Evolutionary conservation across 2,113 vertebrate genomes (phyloP).

Genomic region (Pygoscelis antarcticus): DNA sequence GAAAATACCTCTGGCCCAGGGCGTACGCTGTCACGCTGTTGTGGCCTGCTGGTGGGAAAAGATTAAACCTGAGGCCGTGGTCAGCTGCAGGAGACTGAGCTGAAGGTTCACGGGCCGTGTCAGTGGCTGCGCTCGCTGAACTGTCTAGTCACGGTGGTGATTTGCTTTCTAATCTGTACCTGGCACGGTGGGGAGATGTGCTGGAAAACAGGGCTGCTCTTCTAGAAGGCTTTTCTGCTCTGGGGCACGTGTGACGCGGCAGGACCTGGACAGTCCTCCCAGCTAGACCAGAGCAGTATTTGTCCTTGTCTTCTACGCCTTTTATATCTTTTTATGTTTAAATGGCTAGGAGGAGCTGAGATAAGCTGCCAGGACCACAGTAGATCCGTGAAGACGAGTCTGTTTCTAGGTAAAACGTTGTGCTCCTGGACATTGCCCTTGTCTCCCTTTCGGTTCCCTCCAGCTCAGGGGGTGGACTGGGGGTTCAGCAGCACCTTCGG

Average conservation of each 20-base stretch:
- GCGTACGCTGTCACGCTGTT: too few species aligned
- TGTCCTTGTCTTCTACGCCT: neutral
- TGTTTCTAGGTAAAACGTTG: neutral
- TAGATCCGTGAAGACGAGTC: fast-evolving
- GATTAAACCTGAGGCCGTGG: neutral
- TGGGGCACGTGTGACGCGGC: fast-evolving
- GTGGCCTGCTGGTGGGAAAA: neutral
- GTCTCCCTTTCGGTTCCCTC: neutral
- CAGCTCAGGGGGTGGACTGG: fast-evolving
- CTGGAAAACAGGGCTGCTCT: neutral
- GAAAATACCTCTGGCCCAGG: neutral
- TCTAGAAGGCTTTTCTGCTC: neutral
- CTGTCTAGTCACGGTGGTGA: too few species aligned
- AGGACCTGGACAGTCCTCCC: neutral
- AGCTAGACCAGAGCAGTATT: neutral
- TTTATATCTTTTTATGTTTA: too few species aligned
- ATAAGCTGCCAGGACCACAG: neutral
- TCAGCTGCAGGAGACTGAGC: neutral
- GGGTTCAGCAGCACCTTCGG: neutral
- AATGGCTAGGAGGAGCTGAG: neutral
- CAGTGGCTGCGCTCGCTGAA: neutral
- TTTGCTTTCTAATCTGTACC: neutral
- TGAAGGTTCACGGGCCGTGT: neutral
- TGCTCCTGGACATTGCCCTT: neutral
- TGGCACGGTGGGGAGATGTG: neutral